Evolutionary conservation across 2,888 invertebrate genomes (phyloP).

Genomic region (Tenthredo mesomela): DNA sequence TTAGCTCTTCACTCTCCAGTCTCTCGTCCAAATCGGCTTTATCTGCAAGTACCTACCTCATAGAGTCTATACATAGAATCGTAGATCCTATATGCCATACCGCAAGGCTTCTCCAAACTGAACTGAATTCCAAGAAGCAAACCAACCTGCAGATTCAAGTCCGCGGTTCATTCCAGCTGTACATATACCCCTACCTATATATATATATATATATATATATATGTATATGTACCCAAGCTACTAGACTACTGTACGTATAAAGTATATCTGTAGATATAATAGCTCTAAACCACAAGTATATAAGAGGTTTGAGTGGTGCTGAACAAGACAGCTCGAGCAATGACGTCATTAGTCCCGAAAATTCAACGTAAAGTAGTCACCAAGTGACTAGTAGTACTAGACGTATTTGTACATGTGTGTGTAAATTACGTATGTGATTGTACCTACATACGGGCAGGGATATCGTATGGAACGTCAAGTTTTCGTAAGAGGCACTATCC

Average conservation of each 20-base stretch:
- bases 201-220: too few species aligned
- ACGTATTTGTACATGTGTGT: slow-evolving; percentile 1
- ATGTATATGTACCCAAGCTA: not conserved
- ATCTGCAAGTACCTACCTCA: not conserved
- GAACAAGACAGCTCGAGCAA: slow-evolving; percentile 25
- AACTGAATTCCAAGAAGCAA: not conserved
- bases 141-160: not conserved
- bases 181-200: not conserved
- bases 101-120: not conserved
- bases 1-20: not conserved
- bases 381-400: not conserved
- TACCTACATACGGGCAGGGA: not conserved
- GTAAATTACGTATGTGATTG: not conserved
- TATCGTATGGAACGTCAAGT: not conserved
- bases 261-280: not conserved
- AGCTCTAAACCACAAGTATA: slow-evolving; percentile 6
- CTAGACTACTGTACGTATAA: not conserved
- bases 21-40: slow-evolving; percentile 14
- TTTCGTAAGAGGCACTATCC: slow-evolving; percentile 26
- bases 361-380: slow-evolving; percentile 1
- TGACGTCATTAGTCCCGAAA: slow-evolving; percentile 40
- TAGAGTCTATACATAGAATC: not conserved
- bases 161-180: not conserved
- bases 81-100: not conserved
- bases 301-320: slow-evolving; percentile 38